Evolutionary conservation across 1,140 invertebrate genomes (phyloP).

Genomic region (Apis mellifera): DNA sequence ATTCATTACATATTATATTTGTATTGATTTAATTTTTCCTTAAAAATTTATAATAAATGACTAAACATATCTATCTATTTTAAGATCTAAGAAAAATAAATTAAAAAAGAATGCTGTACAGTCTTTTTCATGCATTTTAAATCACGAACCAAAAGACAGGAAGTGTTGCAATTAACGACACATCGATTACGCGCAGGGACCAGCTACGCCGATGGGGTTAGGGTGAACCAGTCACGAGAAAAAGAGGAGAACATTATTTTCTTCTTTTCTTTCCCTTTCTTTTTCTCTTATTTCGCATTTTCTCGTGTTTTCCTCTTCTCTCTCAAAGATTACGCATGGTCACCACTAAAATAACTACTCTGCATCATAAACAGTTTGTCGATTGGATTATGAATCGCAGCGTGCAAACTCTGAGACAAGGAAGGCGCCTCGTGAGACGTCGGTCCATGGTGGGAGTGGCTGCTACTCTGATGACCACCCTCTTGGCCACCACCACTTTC

Average conservation of each 20-base stretch:
- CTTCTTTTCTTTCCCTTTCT: neutral
- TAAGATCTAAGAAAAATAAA: no score
- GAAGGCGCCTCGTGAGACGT: slow-evolving; percentile 81
- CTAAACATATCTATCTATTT: no score
- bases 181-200: slow-evolving; percentile 12
- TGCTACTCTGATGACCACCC: slow-evolving; percentile 80
- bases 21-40: no score
- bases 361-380: slow-evolving; percentile 99
- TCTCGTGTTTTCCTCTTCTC: neutral
- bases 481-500: slow-evolving; percentile 73
- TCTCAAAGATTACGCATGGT: slow-evolving; percentile 79
- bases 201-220: slow-evolving; percentile 3
- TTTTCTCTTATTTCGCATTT: no score
- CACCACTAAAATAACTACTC: slow-evolving; percentile 94
- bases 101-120: neutral
- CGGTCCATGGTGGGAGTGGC: slow-evolving; percentile 79
- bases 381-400: slow-evolving; percentile 93
- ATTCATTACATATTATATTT: no score
- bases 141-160: neutral
- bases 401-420: slow-evolving; percentile 83
- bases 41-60: no score
- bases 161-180: neutral
- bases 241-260: neutral
- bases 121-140: neutral
- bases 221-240: neutral